Evolutionary conservation across 2,888 invertebrate species (phyloP), one percentile per base, ranked within the genome.

Genomic region (Sphinx pinastri): DNA sequence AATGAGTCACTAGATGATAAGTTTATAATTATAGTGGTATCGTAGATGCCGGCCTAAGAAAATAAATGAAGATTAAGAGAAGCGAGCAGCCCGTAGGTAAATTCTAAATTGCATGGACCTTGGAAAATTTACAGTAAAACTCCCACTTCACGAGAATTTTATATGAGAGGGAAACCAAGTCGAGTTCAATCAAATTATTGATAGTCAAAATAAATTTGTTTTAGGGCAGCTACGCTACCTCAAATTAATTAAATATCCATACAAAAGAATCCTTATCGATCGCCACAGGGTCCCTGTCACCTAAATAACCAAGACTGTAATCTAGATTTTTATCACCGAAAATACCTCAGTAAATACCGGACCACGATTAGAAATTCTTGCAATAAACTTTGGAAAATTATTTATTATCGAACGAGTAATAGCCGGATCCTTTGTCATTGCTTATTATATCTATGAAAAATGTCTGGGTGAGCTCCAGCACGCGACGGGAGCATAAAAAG

Each of bases 341-440:
- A 51, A 69, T 71, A 68, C 51, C n/a, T 8, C 14, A n/a, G 12
- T 19, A 47, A 47, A 63, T 63, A 63, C 63, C 47, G 25, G 49
- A 63, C 63, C 49, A 13, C 63, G 47, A 63, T 63, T 63, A 63
- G 47, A 63, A 63, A 63, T 63, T 63, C 63, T 49, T 63, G 25
- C 49, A 49, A 63, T 63, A 63, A 63, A 63, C 19, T 63, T 63
- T 47, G 19, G 49, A 13, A 47, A 47, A 63, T 55, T 55, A 55
- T 60, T 60, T 60, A 63, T 63, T 55, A 60, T n/a, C n/a, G 19
- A 47, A 38, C 7, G 47, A 47, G 12, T 63, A 47, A 47, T 19
- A 25, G 25, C 25, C 12, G 13, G 57, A 47, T 19, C 49, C 49
- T 49, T 63, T 63, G 63, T 63, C 63, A 13, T 63, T 49, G 49